Conservation (phyloP, 2,888 invertebrate genomes). For the Slavum lentiscoides region DNA sequence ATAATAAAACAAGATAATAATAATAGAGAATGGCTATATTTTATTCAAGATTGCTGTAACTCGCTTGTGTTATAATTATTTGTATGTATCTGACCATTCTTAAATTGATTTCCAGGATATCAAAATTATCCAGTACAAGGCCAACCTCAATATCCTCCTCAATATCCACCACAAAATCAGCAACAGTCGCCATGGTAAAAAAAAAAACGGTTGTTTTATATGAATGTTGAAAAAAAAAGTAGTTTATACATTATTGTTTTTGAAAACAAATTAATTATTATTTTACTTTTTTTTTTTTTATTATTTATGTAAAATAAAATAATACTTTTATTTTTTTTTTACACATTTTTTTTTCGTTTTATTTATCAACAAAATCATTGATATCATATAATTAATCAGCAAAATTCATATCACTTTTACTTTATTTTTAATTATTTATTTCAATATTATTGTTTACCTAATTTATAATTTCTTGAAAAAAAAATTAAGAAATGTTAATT, state of each 20-base stretch:
- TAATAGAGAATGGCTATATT: too few species aligned
- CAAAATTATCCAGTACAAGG: conserved; percentile 51
- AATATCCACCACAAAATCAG: conserved; percentile 54
- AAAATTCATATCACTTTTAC: background rate
- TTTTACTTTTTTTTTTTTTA: conserved; percentile 13
- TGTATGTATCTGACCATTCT: background rate
- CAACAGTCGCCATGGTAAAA: conserved; percentile 49
- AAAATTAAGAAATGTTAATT: conserved; percentile 3
- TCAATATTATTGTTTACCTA: background rate
- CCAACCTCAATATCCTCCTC: conserved; percentile 55
- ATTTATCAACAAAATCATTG: conserved; percentile 14
- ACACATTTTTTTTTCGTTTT: background rate
- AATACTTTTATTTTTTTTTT: background rate
- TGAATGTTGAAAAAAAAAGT: background rate
- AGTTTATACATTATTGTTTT: conserved; percentile 8
- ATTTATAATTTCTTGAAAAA: too few species aligned
- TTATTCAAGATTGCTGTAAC: too few species aligned
- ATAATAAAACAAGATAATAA: too few species aligned
- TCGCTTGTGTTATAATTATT: too few species aligned
- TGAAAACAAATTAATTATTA: conserved; percentile 11
- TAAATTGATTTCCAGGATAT: conserved; percentile 53
- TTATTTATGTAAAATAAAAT: background rate
- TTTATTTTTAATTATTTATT: conserved; percentile 7
- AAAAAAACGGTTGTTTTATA: background rate
- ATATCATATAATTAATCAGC: background rate